Evolutionary conservation across 2,113 vertebrate species (phyloP).

Genomic region (Marmota monax): DNA sequence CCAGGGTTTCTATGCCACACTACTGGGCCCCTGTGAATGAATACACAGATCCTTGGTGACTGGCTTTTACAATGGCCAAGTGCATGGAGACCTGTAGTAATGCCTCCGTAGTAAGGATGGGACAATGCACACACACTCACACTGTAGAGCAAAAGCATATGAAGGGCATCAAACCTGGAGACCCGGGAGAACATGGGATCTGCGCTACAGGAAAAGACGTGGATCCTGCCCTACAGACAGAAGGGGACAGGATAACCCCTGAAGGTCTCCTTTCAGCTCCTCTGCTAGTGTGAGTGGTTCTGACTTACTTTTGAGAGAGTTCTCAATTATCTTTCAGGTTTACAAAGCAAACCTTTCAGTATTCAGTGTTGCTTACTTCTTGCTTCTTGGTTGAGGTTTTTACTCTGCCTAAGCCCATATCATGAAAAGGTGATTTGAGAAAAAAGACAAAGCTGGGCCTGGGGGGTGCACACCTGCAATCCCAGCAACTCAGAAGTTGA

Average conservation of each 20-base stretch:
- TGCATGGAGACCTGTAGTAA: background rate
- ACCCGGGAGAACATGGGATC: background rate
- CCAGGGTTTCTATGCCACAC: background rate
- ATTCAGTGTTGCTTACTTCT: background rate
- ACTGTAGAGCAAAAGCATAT: background rate
- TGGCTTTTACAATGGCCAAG: background rate
- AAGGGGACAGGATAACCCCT: background rate
- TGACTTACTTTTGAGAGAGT: background rate
- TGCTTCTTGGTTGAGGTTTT: background rate
- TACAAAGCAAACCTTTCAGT: background rate
- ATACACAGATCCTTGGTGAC: background rate
- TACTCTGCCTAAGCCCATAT: background rate
- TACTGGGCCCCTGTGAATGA: background rate
- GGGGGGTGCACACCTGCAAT: background rate
- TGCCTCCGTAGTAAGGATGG: background rate
- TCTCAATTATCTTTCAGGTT: background rate
- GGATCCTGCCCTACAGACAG: background rate
- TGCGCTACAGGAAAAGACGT: background rate
- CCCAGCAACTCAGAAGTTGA: background rate
- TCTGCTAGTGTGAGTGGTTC: background rate
- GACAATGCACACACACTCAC: background rate
- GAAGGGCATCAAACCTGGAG: background rate
- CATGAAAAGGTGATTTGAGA: background rate
- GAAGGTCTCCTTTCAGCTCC: background rate
- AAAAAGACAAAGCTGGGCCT: background rate